Conservation (phyloP, 2,113 vertebrate genomes). For the Epinephelus lanceolatus region DNA sequence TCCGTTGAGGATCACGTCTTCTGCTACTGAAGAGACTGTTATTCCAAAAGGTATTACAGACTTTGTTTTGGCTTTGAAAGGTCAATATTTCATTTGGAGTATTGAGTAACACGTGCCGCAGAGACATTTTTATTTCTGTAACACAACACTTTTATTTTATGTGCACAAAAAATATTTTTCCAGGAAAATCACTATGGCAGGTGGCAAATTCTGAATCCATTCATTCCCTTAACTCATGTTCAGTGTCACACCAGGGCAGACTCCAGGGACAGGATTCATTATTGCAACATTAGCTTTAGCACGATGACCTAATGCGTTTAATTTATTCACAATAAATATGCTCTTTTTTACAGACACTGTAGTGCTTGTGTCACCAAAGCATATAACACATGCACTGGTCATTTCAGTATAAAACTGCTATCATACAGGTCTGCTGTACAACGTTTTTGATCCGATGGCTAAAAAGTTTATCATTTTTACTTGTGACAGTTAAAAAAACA, state of each 20-base stretch:
- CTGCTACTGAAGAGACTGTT: constrained; percentile 50
- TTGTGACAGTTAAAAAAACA: constrained; percentile 10
- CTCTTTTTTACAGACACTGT: constrained; percentile 27
- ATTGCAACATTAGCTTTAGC: constrained; percentile 18
- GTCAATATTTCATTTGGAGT: constrained; percentile 57
- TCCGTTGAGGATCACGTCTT: constrained; percentile 10
- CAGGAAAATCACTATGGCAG: constrained; percentile 32
- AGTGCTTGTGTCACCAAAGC: constrained; percentile 31
- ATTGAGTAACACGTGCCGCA: constrained; percentile 59
- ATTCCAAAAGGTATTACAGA: constrained; percentile 46
- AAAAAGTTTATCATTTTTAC: neutral
- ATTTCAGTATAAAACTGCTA: neutral
- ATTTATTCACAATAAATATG: constrained; percentile 33
- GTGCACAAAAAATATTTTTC: constrained; percentile 49
- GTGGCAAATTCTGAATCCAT: constrained; percentile 41
- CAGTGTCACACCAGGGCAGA: constrained; percentile 32
- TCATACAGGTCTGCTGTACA: neutral
- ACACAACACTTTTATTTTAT: constrained; percentile 60
- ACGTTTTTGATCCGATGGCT: constrained; percentile 27
- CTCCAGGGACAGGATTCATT: constrained; percentile 19
- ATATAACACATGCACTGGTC: neutral
- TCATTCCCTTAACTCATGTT: constrained; percentile 18
- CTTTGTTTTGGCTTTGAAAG: constrained; percentile 63
- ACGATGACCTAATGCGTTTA: constrained; percentile 29
- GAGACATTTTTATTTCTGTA: constrained; percentile 70